phyloP scores from a whole-genome alignment of 2,888 invertebrate genomes.

The Thysanoteuthis rhombus region DNA sequence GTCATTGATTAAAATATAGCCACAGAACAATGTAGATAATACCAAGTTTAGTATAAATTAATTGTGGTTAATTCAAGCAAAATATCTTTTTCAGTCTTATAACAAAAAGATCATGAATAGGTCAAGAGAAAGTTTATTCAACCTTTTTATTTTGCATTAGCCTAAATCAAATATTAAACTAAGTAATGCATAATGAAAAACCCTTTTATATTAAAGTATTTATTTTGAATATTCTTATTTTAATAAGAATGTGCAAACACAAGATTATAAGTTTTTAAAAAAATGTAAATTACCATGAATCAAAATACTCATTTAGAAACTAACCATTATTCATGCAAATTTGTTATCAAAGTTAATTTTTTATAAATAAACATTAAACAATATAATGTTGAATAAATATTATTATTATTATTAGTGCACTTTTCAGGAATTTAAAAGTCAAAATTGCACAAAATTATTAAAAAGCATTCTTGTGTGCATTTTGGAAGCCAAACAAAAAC shows the following conservation, averaged over 20 bases:
- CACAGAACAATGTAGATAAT: not conserved
- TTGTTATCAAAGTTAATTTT: not conserved
- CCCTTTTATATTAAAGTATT: not conserved
- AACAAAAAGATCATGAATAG: not conserved
- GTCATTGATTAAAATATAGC: not conserved
- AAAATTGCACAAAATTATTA: not conserved
- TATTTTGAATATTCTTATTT: not conserved
- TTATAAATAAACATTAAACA: not conserved
- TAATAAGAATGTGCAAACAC: not conserved
- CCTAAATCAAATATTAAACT: not conserved
- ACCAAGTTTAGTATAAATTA: not conserved
- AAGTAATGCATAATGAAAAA: not conserved
- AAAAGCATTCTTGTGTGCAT: not conserved
- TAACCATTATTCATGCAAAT: not conserved
- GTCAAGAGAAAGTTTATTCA: no score
- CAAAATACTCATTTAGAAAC: not conserved
- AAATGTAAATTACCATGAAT: not conserved
- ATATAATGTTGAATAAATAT: no score
- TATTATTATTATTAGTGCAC: not conserved
- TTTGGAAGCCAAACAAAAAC: conserved; percentile 1
- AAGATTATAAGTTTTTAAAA: not conserved
- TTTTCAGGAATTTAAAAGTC: not conserved
- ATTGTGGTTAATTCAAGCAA: not conserved
- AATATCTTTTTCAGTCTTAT: not conserved
- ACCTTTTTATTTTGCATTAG: not conserved